A percentile compares a stretch with the other conserved stretches of the same genome.
Conservation (phyloP, 2,797 vertebrate genomes). For the Brachyrhaphis roseni region DNA sequence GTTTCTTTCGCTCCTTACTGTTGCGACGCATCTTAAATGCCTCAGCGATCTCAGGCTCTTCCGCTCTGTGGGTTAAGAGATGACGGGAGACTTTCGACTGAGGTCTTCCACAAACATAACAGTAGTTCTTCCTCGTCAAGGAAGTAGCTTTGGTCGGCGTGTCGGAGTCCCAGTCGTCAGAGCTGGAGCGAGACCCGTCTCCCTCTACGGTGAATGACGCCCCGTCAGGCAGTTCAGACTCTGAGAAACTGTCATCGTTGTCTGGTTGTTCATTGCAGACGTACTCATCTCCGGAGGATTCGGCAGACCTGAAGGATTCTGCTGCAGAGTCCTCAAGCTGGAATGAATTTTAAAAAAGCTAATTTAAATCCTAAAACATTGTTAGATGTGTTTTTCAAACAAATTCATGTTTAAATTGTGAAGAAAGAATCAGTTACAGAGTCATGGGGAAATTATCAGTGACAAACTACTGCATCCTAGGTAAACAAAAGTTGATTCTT, state of each 20-base stretch:
- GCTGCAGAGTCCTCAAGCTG: conserved; percentile 27
- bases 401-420: not conserved
- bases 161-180: conserved; percentile 9
- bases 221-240: not conserved
- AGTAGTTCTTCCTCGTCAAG: conserved; percentile 44
- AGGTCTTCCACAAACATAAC: conserved; percentile 59
- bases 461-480: not conserved
- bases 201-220: not conserved
- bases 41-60: conserved; percentile 51
- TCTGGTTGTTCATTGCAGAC: conserved; percentile 9
- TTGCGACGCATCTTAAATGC: conserved; percentile 24
- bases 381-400: not conserved
- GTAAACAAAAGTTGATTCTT: not conserved
- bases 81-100: conserved; percentile 58
- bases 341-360: conserved; percentile 9
- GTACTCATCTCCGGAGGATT: conserved; percentile 29
- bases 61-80: conserved; percentile 44
- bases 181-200: not conserved
- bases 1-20: conserved; percentile 28
- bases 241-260: not conserved
- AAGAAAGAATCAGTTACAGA: not conserved
- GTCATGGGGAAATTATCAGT: not conserved
- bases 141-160: not conserved
- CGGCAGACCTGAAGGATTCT: conserved; percentile 17
- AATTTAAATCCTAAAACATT: not conserved